These are phyloP conservation scores for Syrrhaptes paradoxus DNA, from an alignment of 2,113 vertebrate genomes.

Conservation along the genomic window DNA sequence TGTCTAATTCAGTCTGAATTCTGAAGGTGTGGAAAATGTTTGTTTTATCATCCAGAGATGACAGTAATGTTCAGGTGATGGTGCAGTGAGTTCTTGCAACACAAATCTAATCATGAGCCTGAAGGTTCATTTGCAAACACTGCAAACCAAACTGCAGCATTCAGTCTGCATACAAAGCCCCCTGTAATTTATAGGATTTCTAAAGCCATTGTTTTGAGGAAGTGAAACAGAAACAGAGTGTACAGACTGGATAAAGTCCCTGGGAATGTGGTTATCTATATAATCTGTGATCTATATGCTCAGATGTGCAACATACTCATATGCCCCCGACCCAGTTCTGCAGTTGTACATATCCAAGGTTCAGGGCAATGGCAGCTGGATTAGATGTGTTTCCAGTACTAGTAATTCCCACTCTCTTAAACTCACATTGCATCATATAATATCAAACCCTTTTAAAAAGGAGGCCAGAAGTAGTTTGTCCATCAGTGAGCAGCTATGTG, in stretches of 20 bases:
- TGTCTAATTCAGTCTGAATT: neutral
- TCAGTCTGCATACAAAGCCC: constrained; percentile 8
- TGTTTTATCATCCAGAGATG: neutral
- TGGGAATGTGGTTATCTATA: neutral
- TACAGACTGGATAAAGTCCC: neutral
- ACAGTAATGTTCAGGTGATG: neutral
- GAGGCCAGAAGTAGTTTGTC: neutral
- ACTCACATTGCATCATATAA: neutral
- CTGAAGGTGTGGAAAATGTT: neutral
- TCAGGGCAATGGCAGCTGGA: neutral
- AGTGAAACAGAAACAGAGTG: neutral
- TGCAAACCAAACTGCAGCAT: neutral
- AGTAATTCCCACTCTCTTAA: neutral
- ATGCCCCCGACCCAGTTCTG: neutral
- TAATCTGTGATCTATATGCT: neutral
- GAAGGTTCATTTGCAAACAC: constrained; percentile 11
- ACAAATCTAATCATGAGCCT: neutral
- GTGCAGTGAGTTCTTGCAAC: neutral
- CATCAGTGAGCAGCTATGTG: neutral
- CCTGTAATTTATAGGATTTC: neutral
- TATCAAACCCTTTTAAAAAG: neutral
- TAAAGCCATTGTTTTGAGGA: neutral
- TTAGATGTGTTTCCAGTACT: neutral
- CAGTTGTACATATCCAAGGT: neutral
- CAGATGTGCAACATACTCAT: neutral